Percentiles rank a stretch among this genome's conserved stretches.
These are phyloP conservation scores for Ceuthmochares aereus DNA, from an alignment of 2,113 vertebrate genomes.

Conservation along the genomic window DNA sequence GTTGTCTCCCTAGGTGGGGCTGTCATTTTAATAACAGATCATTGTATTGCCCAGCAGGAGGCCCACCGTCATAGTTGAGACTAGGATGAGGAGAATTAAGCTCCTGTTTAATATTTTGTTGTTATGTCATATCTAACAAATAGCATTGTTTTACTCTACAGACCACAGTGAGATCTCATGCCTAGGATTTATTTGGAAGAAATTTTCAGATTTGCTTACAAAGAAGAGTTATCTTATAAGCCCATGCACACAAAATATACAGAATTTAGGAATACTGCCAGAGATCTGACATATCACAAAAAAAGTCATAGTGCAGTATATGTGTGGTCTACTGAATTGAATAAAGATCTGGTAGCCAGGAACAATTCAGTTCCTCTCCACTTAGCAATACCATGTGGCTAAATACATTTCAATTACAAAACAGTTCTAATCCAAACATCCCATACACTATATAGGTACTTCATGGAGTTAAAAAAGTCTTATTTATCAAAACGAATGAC, in stretches of 20 bases:
- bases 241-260: neutral
- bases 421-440: neutral
- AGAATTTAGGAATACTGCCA: constrained; percentile 27
- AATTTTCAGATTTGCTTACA: constrained; percentile 37
- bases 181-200: constrained; percentile 6
- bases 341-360: constrained; percentile 15
- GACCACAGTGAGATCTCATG: neutral
- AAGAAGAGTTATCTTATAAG: neutral
- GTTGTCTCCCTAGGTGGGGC: constrained; percentile 58
- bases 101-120: constrained; percentile 54
- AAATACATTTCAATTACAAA: neutral
- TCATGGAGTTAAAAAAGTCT: neutral
- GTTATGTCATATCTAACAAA: constrained; percentile 38
- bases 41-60: constrained; percentile 54
- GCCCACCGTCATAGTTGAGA: neutral
- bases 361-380: neutral
- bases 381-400: neutral
- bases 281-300: constrained; percentile 8
- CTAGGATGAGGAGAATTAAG: constrained; percentile 44
- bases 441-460: neutral
- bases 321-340: constrained; percentile 37
- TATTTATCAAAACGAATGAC: neutral
- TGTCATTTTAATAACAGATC: constrained; percentile 66
- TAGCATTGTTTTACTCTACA: neutral
- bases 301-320: neutral